A percentile compares a stretch with the other conserved stretches of the same genome.
These are phyloP conservation scores for Drosophila albomicans DNA, from an alignment of 1,140 invertebrate genomes.

Conservation along the genomic window DNA sequence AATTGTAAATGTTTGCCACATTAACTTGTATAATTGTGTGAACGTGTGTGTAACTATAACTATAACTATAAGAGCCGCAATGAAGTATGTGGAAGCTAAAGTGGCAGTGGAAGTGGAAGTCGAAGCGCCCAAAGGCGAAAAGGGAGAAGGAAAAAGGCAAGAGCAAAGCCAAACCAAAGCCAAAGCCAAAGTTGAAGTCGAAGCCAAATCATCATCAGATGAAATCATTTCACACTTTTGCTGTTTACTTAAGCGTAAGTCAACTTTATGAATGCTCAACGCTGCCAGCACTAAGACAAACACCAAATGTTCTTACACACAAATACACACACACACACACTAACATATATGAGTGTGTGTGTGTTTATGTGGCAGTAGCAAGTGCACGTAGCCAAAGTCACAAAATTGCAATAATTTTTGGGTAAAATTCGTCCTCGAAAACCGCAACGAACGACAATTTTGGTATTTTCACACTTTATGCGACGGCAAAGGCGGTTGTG, in stretches of 20 bases:
- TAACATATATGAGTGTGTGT: conserved; percentile 2
- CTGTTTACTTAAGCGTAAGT: conserved; percentile 78
- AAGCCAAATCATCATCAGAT: conserved; percentile 66
- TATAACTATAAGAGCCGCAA: conserved; percentile 22
- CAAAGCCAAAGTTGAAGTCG: conserved; percentile 13
- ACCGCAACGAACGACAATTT: conserved; percentile 77
- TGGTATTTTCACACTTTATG: conserved; percentile 78
- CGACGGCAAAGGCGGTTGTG: conserved; percentile 14
- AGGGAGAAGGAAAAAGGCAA: not conserved
- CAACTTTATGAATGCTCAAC: conserved; percentile 71
- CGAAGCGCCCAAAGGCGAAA: not conserved
- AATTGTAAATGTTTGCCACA: conserved; percentile 48
- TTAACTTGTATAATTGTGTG: conserved; percentile 42
- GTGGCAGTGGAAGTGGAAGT: not conserved
- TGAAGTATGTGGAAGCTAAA: conserved; percentile 11
- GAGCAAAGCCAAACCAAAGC: conserved; percentile 3
- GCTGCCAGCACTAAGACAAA: conserved; percentile 65
- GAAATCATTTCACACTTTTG: conserved; percentile 80
- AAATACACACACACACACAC: conserved; percentile 40
- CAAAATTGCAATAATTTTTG: conserved; percentile 78
- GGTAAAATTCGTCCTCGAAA: conserved; percentile 56
- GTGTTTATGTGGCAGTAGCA: conserved; percentile 20
- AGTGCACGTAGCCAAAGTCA: conserved; percentile 73
- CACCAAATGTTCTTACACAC: conserved; percentile 54
- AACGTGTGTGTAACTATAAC: conserved; percentile 2